Percentiles rank a stretch among this genome's conserved stretches.
Conservation (phyloP, 2,888 invertebrate species). For the Trichacis sp. region DNA sequence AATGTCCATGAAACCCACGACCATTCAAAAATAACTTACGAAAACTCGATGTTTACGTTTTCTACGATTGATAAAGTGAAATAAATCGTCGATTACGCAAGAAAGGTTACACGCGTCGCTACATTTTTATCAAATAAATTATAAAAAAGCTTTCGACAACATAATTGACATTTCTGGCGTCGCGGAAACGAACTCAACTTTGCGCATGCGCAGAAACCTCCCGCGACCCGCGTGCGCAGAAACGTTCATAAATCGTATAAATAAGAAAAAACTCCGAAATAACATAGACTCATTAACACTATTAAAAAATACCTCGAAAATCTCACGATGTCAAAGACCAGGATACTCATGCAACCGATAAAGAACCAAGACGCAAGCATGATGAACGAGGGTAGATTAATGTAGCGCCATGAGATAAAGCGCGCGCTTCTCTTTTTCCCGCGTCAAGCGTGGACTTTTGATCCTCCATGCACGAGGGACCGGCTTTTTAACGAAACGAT, state of each 20-base stretch:
- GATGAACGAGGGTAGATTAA: conserved; percentile 6
- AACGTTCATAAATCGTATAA: background rate
- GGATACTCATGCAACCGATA: conserved; percentile 10
- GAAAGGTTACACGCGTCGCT: background rate
- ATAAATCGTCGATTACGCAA: background rate
- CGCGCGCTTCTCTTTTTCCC: background rate
- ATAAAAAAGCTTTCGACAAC: no score
- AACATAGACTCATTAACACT: no score
- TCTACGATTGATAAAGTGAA: background rate
- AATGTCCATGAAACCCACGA: no score
- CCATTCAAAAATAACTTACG: no score
- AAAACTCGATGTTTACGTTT: background rate
- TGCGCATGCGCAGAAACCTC: no score
- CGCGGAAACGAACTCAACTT: no score
- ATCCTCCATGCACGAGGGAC: background rate
- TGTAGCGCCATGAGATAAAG: conserved; percentile 3
- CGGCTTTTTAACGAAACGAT: no score
- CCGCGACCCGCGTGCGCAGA: no score
- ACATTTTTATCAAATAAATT: background rate
- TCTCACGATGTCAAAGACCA: conserved; percentile 5
- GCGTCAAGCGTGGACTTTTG: background rate
- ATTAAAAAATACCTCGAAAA: conserved; percentile 22
- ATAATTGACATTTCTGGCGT: no score
- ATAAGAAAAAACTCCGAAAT: background rate
- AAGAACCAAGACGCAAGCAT: conserved; percentile 14